phyloP scores from a whole-genome alignment of 1,140 invertebrate genomes.

The Drosophila malerkotliana region DNA sequence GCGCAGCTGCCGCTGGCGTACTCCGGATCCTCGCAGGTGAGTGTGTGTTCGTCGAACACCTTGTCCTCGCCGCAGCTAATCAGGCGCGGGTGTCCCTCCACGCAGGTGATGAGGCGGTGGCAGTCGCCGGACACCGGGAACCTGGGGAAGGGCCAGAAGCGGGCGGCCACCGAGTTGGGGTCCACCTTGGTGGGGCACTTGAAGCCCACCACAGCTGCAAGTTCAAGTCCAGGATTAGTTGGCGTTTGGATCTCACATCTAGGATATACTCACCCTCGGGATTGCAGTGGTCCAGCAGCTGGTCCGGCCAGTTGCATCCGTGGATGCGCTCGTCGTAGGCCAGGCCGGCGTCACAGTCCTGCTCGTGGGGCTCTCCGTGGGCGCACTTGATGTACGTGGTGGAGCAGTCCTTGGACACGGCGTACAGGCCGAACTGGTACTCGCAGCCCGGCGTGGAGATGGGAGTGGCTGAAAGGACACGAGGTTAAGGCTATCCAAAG shows the following conservation, averaged over 20 bases:
- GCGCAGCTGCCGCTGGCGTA: conserved; percentile 73
- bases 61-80: conserved; percentile 94
- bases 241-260: too few relatives aligned
- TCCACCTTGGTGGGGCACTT: conserved; percentile 93
- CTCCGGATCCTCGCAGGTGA: conserved; percentile 91
- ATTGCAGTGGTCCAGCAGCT: conserved; percentile 92
- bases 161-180: conserved; percentile 90
- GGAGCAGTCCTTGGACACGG: conserved; percentile 91
- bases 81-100: conserved; percentile 92
- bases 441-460: conserved; percentile 92
- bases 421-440: conserved; percentile 94
- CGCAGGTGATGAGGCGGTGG: conserved; percentile 93
- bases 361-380: conserved; percentile 90
- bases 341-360: conserved; percentile 93
- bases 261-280: conserved; percentile 88
- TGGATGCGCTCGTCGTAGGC: conserved; percentile 95
- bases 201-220: conserved; percentile 90
- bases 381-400: conserved; percentile 94
- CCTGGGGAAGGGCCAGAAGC: conserved; percentile 95
- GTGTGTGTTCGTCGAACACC: conserved; percentile 91
- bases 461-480: conserved; percentile 87
- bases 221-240: too few relatives aligned
- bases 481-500: background rate
- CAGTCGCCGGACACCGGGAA: conserved; percentile 93
- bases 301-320: conserved; percentile 96